Percentiles rank a stretch among this genome's conserved stretches.
phyloP scores from a whole-genome alignment of 2,888 invertebrate species.

The Pammene fasciana region DNA sequence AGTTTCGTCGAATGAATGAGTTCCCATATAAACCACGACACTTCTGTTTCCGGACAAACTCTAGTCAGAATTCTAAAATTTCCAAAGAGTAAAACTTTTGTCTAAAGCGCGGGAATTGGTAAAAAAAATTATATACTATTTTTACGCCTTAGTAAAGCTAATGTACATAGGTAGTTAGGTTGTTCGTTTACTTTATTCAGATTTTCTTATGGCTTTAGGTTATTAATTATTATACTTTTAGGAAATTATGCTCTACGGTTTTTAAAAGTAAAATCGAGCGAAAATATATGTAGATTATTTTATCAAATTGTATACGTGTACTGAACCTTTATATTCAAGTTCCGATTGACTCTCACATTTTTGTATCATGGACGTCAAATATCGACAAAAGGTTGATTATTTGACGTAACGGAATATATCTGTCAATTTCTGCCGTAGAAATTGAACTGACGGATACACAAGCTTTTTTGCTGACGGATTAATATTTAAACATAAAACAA shows the following conservation, averaged over 20 bases:
- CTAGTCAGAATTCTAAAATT: no score
- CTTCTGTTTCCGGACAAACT: no score
- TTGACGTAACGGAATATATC: background rate
- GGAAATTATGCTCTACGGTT: no score
- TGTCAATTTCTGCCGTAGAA: background rate
- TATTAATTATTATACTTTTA: no score
- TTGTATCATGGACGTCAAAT: no score
- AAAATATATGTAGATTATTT: background rate
- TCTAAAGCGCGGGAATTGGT: background rate
- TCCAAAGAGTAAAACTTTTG: background rate
- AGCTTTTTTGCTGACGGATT: no score
- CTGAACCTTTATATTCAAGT: constrained; percentile 5
- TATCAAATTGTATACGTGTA: background rate
- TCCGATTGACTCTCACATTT: background rate
- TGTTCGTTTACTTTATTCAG: background rate
- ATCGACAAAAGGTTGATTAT: no score
- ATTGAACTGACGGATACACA: background rate
- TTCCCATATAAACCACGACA: no score
- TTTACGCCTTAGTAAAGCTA: constrained; percentile 1
- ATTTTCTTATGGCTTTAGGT: no score
- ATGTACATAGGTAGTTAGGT: no score
- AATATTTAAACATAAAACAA: no score
- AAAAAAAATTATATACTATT: background rate
- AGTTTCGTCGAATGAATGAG: no score
- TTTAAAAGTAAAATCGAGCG: background rate